Conservation (phyloP, 2,888 invertebrate genomes). For the Scaptomyza caliginosa region DNA sequence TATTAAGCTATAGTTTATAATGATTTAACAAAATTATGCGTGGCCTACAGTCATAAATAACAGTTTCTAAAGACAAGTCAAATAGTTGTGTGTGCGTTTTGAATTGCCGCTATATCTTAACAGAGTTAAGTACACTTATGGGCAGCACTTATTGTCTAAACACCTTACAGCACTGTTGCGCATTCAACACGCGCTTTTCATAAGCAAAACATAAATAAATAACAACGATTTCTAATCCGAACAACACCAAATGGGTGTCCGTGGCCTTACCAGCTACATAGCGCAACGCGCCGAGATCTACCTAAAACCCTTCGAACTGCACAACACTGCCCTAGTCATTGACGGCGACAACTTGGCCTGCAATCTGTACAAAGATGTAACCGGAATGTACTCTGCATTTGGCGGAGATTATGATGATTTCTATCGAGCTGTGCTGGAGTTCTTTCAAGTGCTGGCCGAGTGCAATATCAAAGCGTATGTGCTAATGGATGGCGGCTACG, state of each 20-base stretch:
- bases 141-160: conserved; percentile 12
- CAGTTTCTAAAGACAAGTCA: too few relatives aligned
- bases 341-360: conserved; percentile 92
- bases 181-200: conserved; percentile 45
- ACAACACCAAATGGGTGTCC: conserved; percentile 89
- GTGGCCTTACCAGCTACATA: conserved; percentile 93
- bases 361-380: conserved; percentile 87
- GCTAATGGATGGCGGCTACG: conserved; percentile 92
- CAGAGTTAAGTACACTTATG: neutral
- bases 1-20: too few relatives aligned
- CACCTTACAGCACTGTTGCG: conserved; percentile 30
- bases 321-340: conserved; percentile 89
- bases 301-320: conserved; percentile 87
- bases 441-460: conserved; percentile 88
- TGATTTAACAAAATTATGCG: too few relatives aligned
- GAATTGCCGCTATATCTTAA: neutral
- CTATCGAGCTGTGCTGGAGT: conserved; percentile 87
- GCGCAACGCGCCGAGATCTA: conserved; percentile 87
- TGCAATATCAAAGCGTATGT: conserved; percentile 90
- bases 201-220: conserved; percentile 47
- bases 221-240: neutral
- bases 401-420: conserved; percentile 94
- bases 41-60: too few relatives aligned
- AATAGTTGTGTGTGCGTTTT: too few relatives aligned
- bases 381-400: conserved; percentile 89